Evolutionary conservation across 1,140 invertebrate species (phyloP), one percentile per base, ranked within the genome.

Genomic region (Drosophila nigromelanica): DNA sequence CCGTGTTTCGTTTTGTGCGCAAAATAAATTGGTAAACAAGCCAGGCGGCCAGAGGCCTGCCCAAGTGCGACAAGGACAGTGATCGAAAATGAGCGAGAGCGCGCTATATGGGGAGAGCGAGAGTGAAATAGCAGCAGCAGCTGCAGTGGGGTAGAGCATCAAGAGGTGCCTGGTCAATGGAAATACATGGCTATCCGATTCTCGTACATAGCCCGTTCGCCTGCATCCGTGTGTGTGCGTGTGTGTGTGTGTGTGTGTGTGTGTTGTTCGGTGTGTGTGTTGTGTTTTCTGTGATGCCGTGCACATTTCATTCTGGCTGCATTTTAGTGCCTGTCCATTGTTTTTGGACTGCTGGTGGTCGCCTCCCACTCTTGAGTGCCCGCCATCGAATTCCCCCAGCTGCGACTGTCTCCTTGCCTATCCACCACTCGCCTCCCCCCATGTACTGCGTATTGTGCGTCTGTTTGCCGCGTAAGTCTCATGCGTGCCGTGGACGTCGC

Each of bases 11-110:
- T 89, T 76, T 82, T 86, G 83, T 87, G 83, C 72, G 82, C 82
- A 87, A 87, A 89, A 87, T 87, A 87, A 87, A 87, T 87, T 87
- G 82, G 82, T 82, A 87, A 87, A 80, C 82, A 87, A 89, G 82
- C 79, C 58, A 76, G 59, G 60, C 63, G 64, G 80, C 76, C 72
- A 72, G 42, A 42, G 51, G 43, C 55, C 55, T 21, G 39, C 55
- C 45, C 15, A 55, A 40, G 50, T 42, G 30, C 50, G 54, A 85
- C 63, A 63, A 52, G 63, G 73, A 73, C 50, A 56, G 51, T 58
- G 39, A 52, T 24, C 7, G 40, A 12, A 52, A n/a, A 55, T 27
- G 11, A n/a, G 21, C 15, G 11, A 18, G 37, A 45, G 21, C 3
- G 18, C 8, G 30, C 21, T 14, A 15, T 14, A 5, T 40, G 21